Base-by-base conservation (phyloP, 2,113 vertebrate genomes). In the Chrysochloris asiatica region DNA sequence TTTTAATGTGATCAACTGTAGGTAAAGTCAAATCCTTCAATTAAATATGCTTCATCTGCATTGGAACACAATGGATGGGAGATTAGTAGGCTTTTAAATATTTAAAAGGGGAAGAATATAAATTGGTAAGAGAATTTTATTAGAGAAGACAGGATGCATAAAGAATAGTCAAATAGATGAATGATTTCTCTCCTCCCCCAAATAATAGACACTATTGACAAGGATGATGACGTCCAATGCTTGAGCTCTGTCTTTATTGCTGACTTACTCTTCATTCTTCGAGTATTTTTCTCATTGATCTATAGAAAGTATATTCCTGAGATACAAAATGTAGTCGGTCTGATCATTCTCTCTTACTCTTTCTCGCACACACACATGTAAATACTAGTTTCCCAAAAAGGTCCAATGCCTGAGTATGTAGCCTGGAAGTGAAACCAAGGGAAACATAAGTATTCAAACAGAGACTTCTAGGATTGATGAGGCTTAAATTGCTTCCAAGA, bases 21-120 rank as follows among this genome's bases (percentile, higher is more conserved):
- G 82, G 52, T 96, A 91, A 93, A 76, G 50, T 94, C 85, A 97
- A 97, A 94, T 50, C 47, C 48, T 95, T 97, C 96, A 96, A 96
- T 97, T 97, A 97, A 94, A 95, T 19, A 63, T 90, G 69, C 9
- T 3, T 24, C 81, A 95, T 93, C 85, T 96, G 71, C 81, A 87
- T 96, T 91, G 79, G 65, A 96, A 96, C 81, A 85, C 85, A 94
- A 33, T 92, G 91, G 84, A 78, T 97, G 59, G 80, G 95, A 97
- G 96, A 96, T 93, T 91, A 96, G 61, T 85, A 95, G 73, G 22
- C 67, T 96, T 97, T 97, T 96, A 96, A 95, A 95, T 96, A 97
- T 97, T 97, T 97, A 97, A 97, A 54, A 90, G 80, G n/a, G 79
- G 59, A 95, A 67, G 65, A 97, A 96, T 97, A 96, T 95, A 96